Evolutionary conservation across 2,113 vertebrate genomes (phyloP).

Genomic region (Vulpes vulpes): DNA sequence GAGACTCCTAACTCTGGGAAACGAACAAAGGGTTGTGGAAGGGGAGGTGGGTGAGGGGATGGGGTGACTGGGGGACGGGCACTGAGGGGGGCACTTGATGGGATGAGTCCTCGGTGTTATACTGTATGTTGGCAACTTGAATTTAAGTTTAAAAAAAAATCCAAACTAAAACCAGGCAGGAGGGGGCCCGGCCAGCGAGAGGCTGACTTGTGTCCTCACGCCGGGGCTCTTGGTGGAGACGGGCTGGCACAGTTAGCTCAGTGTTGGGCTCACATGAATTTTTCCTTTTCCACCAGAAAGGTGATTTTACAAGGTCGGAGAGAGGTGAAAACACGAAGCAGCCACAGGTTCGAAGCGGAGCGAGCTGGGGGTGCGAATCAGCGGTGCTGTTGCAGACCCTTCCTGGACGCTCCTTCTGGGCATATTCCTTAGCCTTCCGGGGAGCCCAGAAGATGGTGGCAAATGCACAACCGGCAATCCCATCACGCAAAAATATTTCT

Average conservation of each 20-base stretch:
- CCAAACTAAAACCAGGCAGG: neutral
- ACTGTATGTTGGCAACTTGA: no score
- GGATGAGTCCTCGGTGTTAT: no score
- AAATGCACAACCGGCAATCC: neutral
- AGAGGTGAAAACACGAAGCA: neutral
- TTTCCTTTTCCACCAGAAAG: neutral
- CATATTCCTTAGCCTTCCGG: neutral
- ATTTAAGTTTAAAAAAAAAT: no score
- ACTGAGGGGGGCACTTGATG: no score
- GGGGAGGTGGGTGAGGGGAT: no score
- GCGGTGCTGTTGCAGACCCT: fast-evolving
- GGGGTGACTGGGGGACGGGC: no score
- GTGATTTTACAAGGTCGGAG: neutral
- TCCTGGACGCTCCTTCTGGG: neutral
- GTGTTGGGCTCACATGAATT: neutral
- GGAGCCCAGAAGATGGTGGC: neutral
- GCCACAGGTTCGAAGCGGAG: fast-evolving
- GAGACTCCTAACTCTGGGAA: no score
- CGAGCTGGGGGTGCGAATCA: fast-evolving
- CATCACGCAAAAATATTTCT: neutral
- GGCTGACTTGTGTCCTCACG: fast-evolving
- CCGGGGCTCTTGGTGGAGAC: neutral
- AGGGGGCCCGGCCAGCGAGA: fast-evolving
- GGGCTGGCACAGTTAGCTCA: fast-evolving
- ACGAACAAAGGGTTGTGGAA: no score